Evolutionary conservation across 2,888 invertebrate species (phyloP), one percentile per base, ranked within the genome.

Genomic region (Dolichomitus sp.): DNA sequence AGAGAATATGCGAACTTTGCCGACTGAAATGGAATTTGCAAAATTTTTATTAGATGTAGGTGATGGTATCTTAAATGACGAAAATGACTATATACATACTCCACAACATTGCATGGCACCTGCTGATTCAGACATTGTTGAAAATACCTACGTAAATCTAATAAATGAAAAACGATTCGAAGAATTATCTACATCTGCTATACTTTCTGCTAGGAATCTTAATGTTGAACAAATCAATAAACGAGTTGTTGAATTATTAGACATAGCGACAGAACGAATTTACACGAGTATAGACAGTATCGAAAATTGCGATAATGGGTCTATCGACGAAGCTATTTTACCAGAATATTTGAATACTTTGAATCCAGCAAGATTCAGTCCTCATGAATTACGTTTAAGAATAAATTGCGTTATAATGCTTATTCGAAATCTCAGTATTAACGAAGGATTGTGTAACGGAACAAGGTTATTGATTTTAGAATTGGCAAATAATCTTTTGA

Each of bases 371-470:
- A 65, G 27, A 27, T 27, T 65, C 5, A 23, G 78, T 17, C 86
- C 81, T 5, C 66, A 86, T 65, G 81, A 84, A 83, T 54, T 84
- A 6, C 65, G 65, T 17, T 76, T 85, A 42, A 78, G 83, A 50
- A 33, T 66, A 6, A 54, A 83, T 82, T 40, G 57, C 42, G 66
- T 87, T 5, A 68, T 87, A 2, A 86, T 87, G 86, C 45, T 86
- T 2, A 83, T 87, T 12, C 11, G 84, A 73, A 85, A 86, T 74
- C 59, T 85, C n/a, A n/a, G n/a, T n/a, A n/a, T n/a, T n/a, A n/a
- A n/a, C n/a, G n/a, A n/a, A n/a, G n/a, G n/a, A n/a, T n/a, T n/a
- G n/a, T n/a, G n/a, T n/a, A n/a, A n/a, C n/a, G n/a, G 2, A 84
- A 86, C 83, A 23, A 57, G 70, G 75, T 81, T 84, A 59, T 17